Evolutionary conservation across 2,888 invertebrate species (phyloP).

Genomic region (Caenorhabditis sp.): DNA sequence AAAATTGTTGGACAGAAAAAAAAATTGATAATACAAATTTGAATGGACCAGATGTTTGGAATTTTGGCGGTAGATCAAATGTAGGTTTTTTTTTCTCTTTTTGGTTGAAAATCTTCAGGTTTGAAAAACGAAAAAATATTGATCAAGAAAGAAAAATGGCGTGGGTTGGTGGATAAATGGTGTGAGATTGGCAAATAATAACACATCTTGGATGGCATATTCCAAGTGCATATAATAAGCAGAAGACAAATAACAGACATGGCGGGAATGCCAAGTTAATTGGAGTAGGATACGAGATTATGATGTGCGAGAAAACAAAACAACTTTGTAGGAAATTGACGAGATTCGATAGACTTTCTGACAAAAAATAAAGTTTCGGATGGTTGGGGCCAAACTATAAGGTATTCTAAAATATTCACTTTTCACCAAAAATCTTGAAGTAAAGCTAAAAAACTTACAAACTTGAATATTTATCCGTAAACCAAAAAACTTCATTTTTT

Average conservation of each 20-base stretch:
- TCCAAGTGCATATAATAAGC: background rate
- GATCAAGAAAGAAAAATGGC: background rate
- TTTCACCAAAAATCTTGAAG: too few relatives aligned
- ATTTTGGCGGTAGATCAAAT: background rate
- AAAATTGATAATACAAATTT: background rate
- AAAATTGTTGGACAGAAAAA: background rate
- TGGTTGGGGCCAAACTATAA: too few relatives aligned
- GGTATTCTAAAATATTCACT: too few relatives aligned
- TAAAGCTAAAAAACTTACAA: too few relatives aligned
- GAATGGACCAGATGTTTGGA: background rate
- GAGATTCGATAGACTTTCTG: too few relatives aligned
- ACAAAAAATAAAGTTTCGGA: too few relatives aligned
- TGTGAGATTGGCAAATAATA: too few relatives aligned
- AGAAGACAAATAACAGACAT: background rate
- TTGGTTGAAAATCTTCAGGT: background rate
- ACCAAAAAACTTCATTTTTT: too few relatives aligned
- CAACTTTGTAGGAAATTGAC: too few relatives aligned
- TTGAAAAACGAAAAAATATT: background rate
- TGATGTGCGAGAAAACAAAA: too few relatives aligned
- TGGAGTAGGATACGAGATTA: background rate
- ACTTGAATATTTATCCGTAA: too few relatives aligned
- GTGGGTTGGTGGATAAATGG: background rate
- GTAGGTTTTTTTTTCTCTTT: background rate
- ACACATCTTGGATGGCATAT: background rate
- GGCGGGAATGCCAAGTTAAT: background rate